Base-by-base conservation (phyloP, 2,888 invertebrate genomes). In the Oscheius myriophilus region DNA sequence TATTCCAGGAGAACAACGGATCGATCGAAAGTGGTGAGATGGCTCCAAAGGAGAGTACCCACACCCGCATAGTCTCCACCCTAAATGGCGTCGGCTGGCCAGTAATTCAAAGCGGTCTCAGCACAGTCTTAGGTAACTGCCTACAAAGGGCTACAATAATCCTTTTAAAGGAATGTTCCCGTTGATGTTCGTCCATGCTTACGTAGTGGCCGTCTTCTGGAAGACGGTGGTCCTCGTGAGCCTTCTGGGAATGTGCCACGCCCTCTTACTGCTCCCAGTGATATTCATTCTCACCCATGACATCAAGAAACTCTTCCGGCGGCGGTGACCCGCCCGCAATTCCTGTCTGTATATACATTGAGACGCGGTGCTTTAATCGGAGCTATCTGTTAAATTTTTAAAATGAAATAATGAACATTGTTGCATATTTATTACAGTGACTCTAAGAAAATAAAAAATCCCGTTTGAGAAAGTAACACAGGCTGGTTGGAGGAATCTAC, bases 131-230 rank as follows among this genome's bases (percentile, higher is more conserved):
- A 21, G 81, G 78, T 69, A 39, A 14, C 12, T 46, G 33, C 26
- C n/a, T 4, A 16, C 45, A 26, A n/a, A 52, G 16, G 1, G 18
- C 2, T 16, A n/a, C 39, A n/a, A 12, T 1, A 33, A 33, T 14
- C 9, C 12, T n/a, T 57, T 41, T 58, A 42, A 57, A 69, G 82
- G 82, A 63, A 84, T 84, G 80, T 78, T 84, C 64, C 84, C 84
- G 0, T 66, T 84, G 58, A 73, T 85, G 69, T 82, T 85, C 57
- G 80, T 84, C 43, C 72, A 79, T n/a, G 84, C 84, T 9, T 84
- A 84, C 67, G 84, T 84, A 12, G 84, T 84, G 6, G 84, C 81
- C 4, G 84, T 84, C 9, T 84, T 84, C 75, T 84, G 83, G 83
- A 84, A 84, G 69, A 84, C 84, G 14, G 81, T 84, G 39, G 76